Evolutionary conservation across 2,113 vertebrate species (phyloP), one percentile per base, ranked within the genome.

Genomic region (Triplophysa dalaica): DNA sequence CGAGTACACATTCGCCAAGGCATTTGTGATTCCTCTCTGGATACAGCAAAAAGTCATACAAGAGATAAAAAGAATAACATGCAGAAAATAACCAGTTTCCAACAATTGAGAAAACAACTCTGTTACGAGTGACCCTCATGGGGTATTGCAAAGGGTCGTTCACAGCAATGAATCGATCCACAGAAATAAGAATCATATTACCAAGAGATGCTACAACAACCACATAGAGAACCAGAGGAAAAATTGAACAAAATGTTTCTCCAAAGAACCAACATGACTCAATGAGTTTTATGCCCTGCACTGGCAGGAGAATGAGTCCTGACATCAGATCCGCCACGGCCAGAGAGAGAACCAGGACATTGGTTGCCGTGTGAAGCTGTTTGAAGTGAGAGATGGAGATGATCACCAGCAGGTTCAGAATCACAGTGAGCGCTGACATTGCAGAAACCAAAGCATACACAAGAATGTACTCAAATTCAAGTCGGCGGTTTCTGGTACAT

Each of bases 261-360:
- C 89, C 88, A 41, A 90, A 81, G 63, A 87, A 79, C 91, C 91
- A 92, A 81, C 90, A 92, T 48, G 62, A 68, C 61, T 87, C 84
- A 48, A 82, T 82, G 10, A 87, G 58, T 1, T 77, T 61, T 0
- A 87, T 6, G 0, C 70, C 82, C 14, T 89, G 95, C 50, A 92
- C 93, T 12, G 96, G 94, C 94, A 95, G 95, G 80, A 96, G 33
- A 72, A 95, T 29, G 61, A 91, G 81, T 70, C 90, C 91, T 0
- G 90, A 80, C 0, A 90, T 85, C 58, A 92, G 82, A 83, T 92
- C 91, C 1, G 87, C 86, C 63, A 83, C 16, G 22, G 90, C 90
- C 86, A 92, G 85, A 66, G 92, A 92, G 73, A 92, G 86, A 22
- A 92, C 77, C 22, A 92, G 74, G 63, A 90, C 75, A 84, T 93